A percentile compares a stretch with the other conserved stretches of the same genome.
Evolutionary conservation across 2,113 vertebrate genomes (phyloP).

Genomic region (Melanerpes aurifrons): DNA sequence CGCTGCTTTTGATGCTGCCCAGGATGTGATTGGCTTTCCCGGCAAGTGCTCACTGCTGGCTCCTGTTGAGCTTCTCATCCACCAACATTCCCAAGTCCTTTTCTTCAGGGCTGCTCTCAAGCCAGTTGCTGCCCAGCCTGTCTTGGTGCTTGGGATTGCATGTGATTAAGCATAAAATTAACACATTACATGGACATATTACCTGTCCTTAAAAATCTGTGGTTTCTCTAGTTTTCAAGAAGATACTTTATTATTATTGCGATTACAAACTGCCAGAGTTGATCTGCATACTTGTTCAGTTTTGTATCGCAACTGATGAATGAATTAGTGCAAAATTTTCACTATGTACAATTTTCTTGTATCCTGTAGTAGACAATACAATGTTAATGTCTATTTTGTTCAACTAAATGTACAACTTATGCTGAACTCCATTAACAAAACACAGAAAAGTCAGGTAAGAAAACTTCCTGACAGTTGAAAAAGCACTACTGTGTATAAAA

Average conservation of each 20-base stretch:
- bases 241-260: background rate
- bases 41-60: too few species aligned
- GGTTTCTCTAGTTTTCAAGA: background rate
- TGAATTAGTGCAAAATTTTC: slow-evolving; percentile 25
- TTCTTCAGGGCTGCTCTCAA: too few species aligned
- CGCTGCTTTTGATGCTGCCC: too few species aligned
- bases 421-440: slow-evolving; percentile 21
- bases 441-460: background rate
- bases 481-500: slow-evolving; percentile 43
- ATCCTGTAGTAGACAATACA: background rate
- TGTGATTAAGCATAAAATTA: background rate
- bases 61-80: too few species aligned
- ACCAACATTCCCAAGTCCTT: too few species aligned
- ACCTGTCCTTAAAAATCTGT: background rate
- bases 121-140: too few species aligned
- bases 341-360: background rate
- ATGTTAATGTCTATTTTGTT: background rate
- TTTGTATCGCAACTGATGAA: background rate
- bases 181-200: background rate
- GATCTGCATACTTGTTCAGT: background rate
- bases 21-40: too few species aligned
- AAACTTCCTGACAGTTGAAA: slow-evolving; percentile 7
- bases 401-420: background rate
- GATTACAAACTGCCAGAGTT: background rate
- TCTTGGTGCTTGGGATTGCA: background rate